Conservation (phyloP, 2,888 invertebrate species). For the Liposcelis brunnea region DNA sequence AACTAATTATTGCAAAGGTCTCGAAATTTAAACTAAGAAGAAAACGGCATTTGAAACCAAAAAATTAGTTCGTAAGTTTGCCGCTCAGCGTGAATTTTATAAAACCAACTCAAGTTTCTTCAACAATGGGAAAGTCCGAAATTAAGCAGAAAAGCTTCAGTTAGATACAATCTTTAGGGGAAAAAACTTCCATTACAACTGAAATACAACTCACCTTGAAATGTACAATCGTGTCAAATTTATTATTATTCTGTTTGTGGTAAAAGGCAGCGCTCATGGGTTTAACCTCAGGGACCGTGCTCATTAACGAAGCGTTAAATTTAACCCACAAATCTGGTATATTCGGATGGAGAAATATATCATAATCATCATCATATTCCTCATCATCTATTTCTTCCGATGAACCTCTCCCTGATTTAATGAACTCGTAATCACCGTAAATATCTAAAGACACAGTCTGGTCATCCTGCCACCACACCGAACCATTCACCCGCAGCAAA, state of each 20-base stretch:
- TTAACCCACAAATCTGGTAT: conserved; percentile 21
- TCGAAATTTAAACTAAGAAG: no score
- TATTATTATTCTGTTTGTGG: conserved; percentile 33
- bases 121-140: no score
- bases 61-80: no score
- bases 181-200: no score
- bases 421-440: conserved; percentile 31
- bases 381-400: background rate
- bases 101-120: no score
- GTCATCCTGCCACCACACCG: conserved; percentile 40
- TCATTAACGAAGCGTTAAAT: conserved; percentile 34
- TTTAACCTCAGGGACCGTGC: conserved; percentile 39
- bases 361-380: background rate
- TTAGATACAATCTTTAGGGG: no score
- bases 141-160: no score
- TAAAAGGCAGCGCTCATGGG: conserved; percentile 36
- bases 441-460: conserved; percentile 37
- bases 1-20: no score
- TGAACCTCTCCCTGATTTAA: conserved; percentile 21
- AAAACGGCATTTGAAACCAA: no score
- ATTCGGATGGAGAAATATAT: background rate
- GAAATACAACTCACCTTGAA: no score
- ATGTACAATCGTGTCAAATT: conserved; percentile 32
- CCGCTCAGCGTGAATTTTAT: no score
- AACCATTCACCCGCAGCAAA: conserved; percentile 33